These are phyloP conservation scores for Chalcis sispes DNA, from an alignment of 2,888 invertebrate species.

Conservation along the genomic window DNA sequence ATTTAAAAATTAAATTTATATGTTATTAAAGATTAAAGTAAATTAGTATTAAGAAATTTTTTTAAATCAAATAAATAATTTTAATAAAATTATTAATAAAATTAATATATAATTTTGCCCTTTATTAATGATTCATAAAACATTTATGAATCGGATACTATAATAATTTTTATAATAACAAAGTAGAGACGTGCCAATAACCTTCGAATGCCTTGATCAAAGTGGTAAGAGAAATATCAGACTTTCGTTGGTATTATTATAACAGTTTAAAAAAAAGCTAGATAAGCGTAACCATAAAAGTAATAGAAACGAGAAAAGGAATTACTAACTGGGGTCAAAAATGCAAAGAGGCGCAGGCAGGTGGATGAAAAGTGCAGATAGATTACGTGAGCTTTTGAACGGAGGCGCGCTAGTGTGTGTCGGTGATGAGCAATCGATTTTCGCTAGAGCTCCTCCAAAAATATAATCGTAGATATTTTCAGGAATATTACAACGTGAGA, in stretches of 20 bases:
- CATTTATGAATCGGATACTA: neutral
- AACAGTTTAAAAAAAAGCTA: too few species aligned
- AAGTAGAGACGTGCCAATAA: slow-evolving; percentile 12
- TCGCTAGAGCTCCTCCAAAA: slow-evolving; percentile 4
- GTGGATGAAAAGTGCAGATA: neutral
- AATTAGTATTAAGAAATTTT: too few species aligned
- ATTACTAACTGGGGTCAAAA: neutral
- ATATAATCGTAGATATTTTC: slow-evolving; percentile 11
- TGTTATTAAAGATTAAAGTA: too few species aligned
- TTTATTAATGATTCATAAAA: too few species aligned
- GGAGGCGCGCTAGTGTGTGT: slow-evolving; percentile 21
- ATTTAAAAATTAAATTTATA: too few species aligned
- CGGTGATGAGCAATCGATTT: slow-evolving; percentile 34
- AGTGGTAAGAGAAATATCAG: neutral
- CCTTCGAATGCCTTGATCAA: slow-evolving; percentile 2
- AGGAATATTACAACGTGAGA: neutral
- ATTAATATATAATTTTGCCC: too few species aligned
- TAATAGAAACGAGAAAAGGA: neutral
- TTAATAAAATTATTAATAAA: too few species aligned
- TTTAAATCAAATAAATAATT: too few species aligned
- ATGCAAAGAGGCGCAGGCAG: slow-evolving; percentile 1
- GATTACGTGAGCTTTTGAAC: slow-evolving; percentile 43
- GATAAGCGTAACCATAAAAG: neutral
- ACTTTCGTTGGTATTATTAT: too few species aligned
- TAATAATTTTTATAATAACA: neutral